Evolutionary conservation across 2,888 invertebrate genomes (phyloP), one percentile per base, ranked within the genome.

Genomic region (Opisthograptis luteolata): DNA sequence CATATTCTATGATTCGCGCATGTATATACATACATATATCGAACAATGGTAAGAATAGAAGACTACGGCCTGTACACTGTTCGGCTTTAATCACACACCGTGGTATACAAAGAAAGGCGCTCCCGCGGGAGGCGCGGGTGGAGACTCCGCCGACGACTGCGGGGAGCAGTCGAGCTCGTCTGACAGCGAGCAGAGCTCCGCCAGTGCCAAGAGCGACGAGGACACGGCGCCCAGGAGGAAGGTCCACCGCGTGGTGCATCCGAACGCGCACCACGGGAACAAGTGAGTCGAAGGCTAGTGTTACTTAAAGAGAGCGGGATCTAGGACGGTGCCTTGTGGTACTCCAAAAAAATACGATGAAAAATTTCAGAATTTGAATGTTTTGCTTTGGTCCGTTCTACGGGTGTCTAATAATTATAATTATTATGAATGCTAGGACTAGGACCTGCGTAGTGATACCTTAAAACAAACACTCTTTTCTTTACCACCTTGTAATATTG

Each of bases 41-140:
- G n/a, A n/a, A n/a, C n/a, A n/a, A n/a, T n/a, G n/a, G n/a, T n/a
- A n/a, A n/a, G n/a, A n/a, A n/a, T n/a, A n/a, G n/a, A n/a, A n/a
- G n/a, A n/a, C n/a, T n/a, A n/a, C n/a, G n/a, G n/a, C n/a, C n/a
- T n/a, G n/a, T 34, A 20, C n/a, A 17, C 12, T 9, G 8, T 3
- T 17, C 15, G 15, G 24, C 58, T 22, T 54, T 57, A 64, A 62
- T 62, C 51, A 60, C 42, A 41, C 50, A 47, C 60, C 50, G 40
- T 47, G 39, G 12, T 72, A 62, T 72, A 76, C 79, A 71, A 88
- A 88, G 88, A 87, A 82, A 88, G 88, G 87, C 73, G 68, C 73
- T 46, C 66, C 73, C 48, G 84, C 76, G 10, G 73, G 65, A 46
- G 68, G 73, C 42, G 84, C 76, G 12, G 74, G 67, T 34, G 79